Conservation (phyloP, 2,113 vertebrate genomes). For the Brachypteracias leptosomus region DNA sequence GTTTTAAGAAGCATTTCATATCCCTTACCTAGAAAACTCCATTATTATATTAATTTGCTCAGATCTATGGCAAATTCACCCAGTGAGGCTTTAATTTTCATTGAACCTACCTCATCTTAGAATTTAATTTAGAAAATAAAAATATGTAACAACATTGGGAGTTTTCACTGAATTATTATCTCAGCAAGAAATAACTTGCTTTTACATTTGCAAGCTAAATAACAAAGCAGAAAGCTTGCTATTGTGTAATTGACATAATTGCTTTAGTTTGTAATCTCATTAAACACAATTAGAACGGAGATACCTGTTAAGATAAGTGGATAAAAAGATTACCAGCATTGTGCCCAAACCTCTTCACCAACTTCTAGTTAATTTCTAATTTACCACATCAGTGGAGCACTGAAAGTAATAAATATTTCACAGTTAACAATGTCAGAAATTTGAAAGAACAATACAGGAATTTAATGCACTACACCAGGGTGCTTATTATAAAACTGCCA, state of each 20-base stretch:
- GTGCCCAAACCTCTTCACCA: not conserved
- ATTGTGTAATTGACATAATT: not conserved
- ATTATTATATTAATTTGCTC: not conserved
- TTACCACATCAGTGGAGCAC: not conserved
- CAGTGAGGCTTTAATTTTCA: not conserved
- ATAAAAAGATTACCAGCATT: not conserved
- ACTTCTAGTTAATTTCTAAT: not conserved
- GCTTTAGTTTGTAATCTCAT: not conserved
- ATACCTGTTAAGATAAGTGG: constrained; percentile 4
- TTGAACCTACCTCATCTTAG: not conserved
- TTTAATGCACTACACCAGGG: not conserved
- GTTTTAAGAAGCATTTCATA: not conserved
- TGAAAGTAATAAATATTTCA: not conserved
- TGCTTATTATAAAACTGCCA: not conserved
- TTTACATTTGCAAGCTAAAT: not conserved
- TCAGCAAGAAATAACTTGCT: not conserved
- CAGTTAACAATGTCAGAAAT: constrained; percentile 2
- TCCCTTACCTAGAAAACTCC: not conserved
- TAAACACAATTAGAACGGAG: not conserved
- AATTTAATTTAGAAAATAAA: not conserved
- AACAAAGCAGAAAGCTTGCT: not conserved
- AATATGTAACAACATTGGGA: not conserved
- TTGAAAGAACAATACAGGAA: not conserved
- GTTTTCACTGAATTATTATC: not conserved
- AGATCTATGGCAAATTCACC: not conserved